Evolutionary conservation across 2,888 invertebrate species (phyloP).

Genomic region (Drosophila fungiperda): DNA sequence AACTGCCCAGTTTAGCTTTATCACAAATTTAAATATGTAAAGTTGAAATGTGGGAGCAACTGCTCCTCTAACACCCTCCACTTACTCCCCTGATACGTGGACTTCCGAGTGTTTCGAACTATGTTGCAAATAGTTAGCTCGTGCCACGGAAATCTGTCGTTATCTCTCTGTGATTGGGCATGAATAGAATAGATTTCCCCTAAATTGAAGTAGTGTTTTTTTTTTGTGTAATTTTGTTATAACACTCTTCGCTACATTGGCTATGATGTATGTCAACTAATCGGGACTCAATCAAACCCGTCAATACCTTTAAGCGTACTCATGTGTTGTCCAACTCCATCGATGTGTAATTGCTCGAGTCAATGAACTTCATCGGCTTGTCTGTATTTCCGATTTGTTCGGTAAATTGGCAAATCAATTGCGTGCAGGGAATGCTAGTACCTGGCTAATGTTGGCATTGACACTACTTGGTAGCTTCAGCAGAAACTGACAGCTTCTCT

Average conservation of each 20-base stretch:
- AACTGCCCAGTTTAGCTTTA: not conserved
- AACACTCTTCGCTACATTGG: constrained; percentile 14
- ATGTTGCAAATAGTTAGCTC: not conserved
- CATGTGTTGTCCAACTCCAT: constrained; percentile 23
- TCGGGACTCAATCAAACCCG: not conserved
- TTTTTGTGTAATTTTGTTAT: constrained; percentile 5
- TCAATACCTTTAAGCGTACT: not conserved
- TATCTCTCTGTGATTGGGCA: not conserved
- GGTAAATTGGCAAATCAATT: constrained; percentile 77
- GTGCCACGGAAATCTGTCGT: not conserved
- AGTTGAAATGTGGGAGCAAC: not conserved
- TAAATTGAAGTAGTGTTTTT: not conserved
- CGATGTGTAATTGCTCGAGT: constrained; percentile 60
- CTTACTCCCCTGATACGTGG: not conserved
- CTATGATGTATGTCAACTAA: not conserved
- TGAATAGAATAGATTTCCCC: not conserved
- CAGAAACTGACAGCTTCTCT: not conserved
- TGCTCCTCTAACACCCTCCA: not conserved
- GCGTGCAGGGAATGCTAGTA: constrained; percentile 32
- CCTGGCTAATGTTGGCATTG: constrained; percentile 31
- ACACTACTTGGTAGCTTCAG: constrained; percentile 21
- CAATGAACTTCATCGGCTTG: constrained; percentile 51
- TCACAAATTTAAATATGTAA: not conserved
- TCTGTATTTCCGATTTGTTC: constrained; percentile 50
- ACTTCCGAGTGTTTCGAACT: not conserved